These are phyloP conservation scores for Apodemus speciosus DNA, from an alignment of 2,113 vertebrate genomes.

Conservation along the genomic window DNA sequence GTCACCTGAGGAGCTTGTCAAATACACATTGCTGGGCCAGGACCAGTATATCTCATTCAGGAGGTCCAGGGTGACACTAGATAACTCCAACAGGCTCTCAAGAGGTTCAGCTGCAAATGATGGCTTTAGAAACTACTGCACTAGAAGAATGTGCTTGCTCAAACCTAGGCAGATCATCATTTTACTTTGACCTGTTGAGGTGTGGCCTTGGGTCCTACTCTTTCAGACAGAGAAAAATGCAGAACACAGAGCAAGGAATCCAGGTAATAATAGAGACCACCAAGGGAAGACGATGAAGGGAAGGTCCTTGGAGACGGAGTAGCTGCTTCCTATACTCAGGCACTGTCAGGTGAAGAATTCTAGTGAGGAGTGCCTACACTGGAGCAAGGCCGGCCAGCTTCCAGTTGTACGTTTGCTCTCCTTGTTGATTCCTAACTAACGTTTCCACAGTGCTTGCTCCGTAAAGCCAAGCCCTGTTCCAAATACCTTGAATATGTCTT, in stretches of 20 bases:
- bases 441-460: background rate
- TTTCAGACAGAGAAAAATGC: background rate
- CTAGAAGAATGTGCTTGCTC: background rate
- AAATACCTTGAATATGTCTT: constrained; percentile 18
- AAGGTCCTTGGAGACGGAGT: background rate
- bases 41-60: background rate
- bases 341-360: background rate
- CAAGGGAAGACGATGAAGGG: background rate
- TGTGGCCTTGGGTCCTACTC: background rate
- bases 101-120: background rate
- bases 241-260: background rate
- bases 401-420: background rate
- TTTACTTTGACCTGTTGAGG: background rate
- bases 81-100: background rate
- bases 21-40: background rate
- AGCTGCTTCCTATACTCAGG: background rate
- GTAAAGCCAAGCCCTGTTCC: constrained; percentile 5
- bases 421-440: constrained; percentile 24
- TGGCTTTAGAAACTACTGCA: background rate
- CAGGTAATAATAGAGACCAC: background rate
- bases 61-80: background rate
- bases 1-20: background rate
- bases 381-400: background rate
- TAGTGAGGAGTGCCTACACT: background rate
- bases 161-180: background rate